Evolutionary conservation across 2,888 invertebrate genomes (phyloP).

Genomic region (Coenonympha glycerion): DNA sequence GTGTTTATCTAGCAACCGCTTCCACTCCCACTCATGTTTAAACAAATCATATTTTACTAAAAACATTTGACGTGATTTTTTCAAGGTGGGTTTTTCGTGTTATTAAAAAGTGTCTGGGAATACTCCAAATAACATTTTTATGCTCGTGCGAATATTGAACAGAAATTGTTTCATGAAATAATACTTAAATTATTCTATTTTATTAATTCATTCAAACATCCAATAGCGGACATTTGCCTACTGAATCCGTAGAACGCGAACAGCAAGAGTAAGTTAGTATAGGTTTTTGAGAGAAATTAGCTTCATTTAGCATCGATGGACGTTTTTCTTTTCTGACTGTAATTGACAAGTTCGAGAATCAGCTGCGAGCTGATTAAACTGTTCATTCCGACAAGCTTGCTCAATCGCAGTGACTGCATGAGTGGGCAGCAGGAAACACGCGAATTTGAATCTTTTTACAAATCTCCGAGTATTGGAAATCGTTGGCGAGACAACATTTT

Average conservation of each 20-base stretch:
- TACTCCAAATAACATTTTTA: background rate
- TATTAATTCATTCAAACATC: no score
- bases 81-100: background rate
- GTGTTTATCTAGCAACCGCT: background rate
- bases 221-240: background rate
- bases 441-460: background rate
- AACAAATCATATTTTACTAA: no score
- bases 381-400: slow-evolving; percentile 25
- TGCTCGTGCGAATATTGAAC: background rate
- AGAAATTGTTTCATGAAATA: background rate
- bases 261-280: background rate
- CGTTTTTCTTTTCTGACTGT: slow-evolving; percentile 21
- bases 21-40: no score
- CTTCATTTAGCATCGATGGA: slow-evolving; percentile 14
- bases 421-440: slow-evolving; percentile 15
- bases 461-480: slow-evolving; percentile 11
- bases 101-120: background rate
- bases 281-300: slow-evolving; percentile 16
- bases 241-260: background rate
- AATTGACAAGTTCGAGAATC: slow-evolving; percentile 25
- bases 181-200: no score
- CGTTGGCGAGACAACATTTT: background rate
- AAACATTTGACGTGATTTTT: background rate
- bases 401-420: slow-evolving; percentile 21
- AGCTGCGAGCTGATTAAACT: slow-evolving; percentile 25